Base-by-base conservation (phyloP, 2,888 invertebrate genomes). In the Sialis lutaria region DNA sequence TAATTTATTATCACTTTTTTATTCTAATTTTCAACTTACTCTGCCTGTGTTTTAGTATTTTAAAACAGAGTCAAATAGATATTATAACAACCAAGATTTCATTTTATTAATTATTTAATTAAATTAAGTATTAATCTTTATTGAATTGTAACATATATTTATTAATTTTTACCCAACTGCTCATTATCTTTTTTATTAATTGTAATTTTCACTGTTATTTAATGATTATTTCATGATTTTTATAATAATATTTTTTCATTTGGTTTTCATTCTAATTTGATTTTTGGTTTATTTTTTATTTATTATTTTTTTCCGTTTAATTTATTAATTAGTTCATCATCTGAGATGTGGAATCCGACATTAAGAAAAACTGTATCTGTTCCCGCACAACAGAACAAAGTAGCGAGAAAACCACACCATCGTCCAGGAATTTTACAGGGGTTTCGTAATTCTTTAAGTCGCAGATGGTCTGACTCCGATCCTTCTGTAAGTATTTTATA, bases 381-480 rank as follows among this genome's bases (percentile, higher is more conserved):
- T 55, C 68, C 69, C 40, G 49, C 53, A 32, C 51, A 55, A 41
- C 57, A 60, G 12, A 50, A 55, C 6, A 48, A 52, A 22, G 47
- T 53, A 9, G 46, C 52, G 7, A 30, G 45, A 37, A 45, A 48
- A 50, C 50, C 42, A 50, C 50, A 48, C 48, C 48, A 40, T 40
- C 40, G 45, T 6, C 48, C 49, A 49, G 62, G 61, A 55, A 70
- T 77, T 56, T 72, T 78, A 57, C 75, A 76, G 55, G 77, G 77
- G 54, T 75, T 77, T 60, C 67, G 71, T 52, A 74, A 73, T 60
- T 75, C 76, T 6, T 62, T 77, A 52, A 67, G 71, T 37, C 58
- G 68, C 48, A 56, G 69, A 51, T 69, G 68, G 68, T 69, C 68
- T 7, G 69, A 69, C 54, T 58, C 64, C 22, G 61, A 62, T 50